These are phyloP conservation scores for Pedetes capensis DNA, from an alignment of 2,113 vertebrate genomes.

Conservation along the genomic window DNA sequence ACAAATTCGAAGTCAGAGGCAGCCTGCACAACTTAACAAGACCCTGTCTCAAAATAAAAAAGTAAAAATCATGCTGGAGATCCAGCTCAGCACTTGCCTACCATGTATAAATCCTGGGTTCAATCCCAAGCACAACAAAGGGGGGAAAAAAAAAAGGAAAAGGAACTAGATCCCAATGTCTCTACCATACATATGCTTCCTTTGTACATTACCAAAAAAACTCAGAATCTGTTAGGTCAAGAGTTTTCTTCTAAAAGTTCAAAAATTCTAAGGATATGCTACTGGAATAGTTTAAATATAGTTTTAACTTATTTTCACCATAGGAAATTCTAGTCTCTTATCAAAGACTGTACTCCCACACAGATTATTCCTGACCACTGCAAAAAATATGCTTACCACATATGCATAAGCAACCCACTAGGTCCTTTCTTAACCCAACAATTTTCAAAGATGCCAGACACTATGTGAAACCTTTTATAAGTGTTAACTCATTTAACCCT, in stretches of 20 bases:
- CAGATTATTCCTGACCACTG: slow-evolving; percentile 26
- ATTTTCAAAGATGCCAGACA: slow-evolving; percentile 54
- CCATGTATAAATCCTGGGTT: too few relatives aligned
- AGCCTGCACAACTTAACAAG: too few relatives aligned
- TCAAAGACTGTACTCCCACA: slow-evolving; percentile 32
- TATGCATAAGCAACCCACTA: not conserved
- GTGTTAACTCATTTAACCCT: slow-evolving; percentile 28
- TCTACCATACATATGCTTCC: not conserved
- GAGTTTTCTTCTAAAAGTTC: slow-evolving; percentile 6
- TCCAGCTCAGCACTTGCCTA: too few relatives aligned
- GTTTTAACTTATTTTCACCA: slow-evolving; percentile 39
- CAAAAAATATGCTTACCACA: slow-evolving; percentile 24
- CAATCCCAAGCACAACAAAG: too few relatives aligned
- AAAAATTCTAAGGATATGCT: not conserved
- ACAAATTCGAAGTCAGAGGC: too few relatives aligned
- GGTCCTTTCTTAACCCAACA: slow-evolving; percentile 32
- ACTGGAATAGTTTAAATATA: slow-evolving; percentile 33
- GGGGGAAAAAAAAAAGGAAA: too few relatives aligned
- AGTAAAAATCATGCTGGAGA: too few relatives aligned
- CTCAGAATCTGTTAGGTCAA: not conserved
- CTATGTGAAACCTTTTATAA: slow-evolving; percentile 23
- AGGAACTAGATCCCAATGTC: not conserved
- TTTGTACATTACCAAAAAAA: not conserved
- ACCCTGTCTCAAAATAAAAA: too few relatives aligned
- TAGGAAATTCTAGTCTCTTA: slow-evolving; percentile 25